Evolutionary conservation across 2,888 invertebrate species (phyloP), one percentile per base, ranked within the genome.

Genomic region (Meghimatium bilineatum): DNA sequence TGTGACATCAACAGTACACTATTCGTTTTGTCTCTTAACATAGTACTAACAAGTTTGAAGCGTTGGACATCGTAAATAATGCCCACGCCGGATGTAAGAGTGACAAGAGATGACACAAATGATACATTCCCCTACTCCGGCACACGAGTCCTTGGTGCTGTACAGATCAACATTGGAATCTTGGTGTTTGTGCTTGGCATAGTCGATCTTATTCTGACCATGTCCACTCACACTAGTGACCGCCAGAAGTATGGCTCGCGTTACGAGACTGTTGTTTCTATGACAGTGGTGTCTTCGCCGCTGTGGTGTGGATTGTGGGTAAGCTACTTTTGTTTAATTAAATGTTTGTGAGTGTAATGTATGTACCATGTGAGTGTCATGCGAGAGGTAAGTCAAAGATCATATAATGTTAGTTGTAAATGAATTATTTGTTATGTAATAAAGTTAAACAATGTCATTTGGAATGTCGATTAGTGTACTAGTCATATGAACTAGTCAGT

Each of bases 221-320:
- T 90, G 49, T 87, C 88, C 77, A 82, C 86, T 17, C 86, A 87
- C 56, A 85, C 87, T 36, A 60, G 83, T 23, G 75, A 80, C 63
- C 14, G 74, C 6, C 17, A 69, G 14, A 67, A 36, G 6, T 85
- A 85, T 38, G 81, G 85, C 8, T 67, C 71, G 14, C 32, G 29
- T 12, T 86, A 87, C 3, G 67, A 84, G 5, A 80, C 82, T n/a
- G 75, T 90, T 20, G 87, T 87, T 17, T 86, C 89, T 0, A 44
- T 90, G 60, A 90, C 90, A 0, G 87, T 90, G 0, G 87, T 88
- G 0, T 87, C 89, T 49, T 85, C 89, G 10, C 90, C 90, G 0
- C 83, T 90, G 26, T 90, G 90, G 90, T 89, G 90, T 84, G 90
- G 90, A n/a, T 80, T 90, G 49, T 90, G 90, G 90, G 90, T 90